phyloP scores from a whole-genome alignment of 2,113 vertebrate species.

The Holacanthus passer region DNA sequence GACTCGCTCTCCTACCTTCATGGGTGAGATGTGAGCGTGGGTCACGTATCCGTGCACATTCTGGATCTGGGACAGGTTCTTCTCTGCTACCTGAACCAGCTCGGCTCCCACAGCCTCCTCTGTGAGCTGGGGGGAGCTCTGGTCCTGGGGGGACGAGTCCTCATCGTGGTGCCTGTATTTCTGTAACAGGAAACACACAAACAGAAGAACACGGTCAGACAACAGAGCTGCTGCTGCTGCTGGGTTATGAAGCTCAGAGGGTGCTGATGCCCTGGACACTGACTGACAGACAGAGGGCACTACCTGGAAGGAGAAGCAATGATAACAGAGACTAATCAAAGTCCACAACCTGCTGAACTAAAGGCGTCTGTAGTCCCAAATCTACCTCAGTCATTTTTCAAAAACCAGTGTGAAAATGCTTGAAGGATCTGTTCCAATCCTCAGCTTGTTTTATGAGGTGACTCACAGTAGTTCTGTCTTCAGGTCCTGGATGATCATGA shows the following conservation, averaged over 20 bases:
- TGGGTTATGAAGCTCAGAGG: no score
- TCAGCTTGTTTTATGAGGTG: not conserved
- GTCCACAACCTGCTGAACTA: no score
- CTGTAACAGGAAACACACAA: slow-evolving; percentile 72
- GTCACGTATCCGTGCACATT: slow-evolving; percentile 95
- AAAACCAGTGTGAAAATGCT: not conserved
- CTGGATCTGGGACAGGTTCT: slow-evolving; percentile 95
- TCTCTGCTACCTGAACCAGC: slow-evolving; percentile 95
- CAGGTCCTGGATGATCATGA: no score
- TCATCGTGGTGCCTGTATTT: slow-evolving; percentile 97
- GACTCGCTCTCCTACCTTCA: slow-evolving; percentile 89
- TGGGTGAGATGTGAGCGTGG: slow-evolving; percentile 96
- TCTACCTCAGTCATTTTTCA: no score
- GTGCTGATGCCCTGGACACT: not conserved
- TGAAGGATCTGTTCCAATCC: not conserved
- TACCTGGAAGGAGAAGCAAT: no score
- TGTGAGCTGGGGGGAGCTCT: slow-evolving; percentile 89
- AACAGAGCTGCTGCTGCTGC: no score
- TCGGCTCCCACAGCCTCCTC: slow-evolving; percentile 89
- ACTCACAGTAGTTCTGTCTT: not conserved
- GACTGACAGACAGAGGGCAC: not conserved
- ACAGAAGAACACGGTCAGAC: not conserved
- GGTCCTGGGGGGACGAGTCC: slow-evolving; percentile 90
- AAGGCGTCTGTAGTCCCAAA: no score
- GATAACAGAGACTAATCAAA: no score